phyloP scores from a whole-genome alignment of 2,113 vertebrate species.

The Gadus chalcogrammus region DNA sequence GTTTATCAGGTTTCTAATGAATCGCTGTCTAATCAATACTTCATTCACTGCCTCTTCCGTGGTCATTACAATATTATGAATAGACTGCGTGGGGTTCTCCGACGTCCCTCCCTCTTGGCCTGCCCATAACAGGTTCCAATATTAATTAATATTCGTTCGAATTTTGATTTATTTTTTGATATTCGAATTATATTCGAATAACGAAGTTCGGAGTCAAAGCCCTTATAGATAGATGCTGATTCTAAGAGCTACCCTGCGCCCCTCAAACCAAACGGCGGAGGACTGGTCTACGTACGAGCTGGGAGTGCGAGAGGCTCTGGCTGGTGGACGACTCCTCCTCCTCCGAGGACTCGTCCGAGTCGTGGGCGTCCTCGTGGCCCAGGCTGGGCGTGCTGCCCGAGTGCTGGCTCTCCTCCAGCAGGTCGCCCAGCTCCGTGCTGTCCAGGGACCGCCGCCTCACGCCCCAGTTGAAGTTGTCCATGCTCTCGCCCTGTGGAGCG shows the following conservation, averaged over 20 bases:
- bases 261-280: not conserved
- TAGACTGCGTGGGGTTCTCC: no score
- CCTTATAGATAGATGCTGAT: constrained; percentile 74
- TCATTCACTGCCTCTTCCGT: no score
- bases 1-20: no score
- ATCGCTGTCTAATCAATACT: no score
- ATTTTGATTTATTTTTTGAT: no score
- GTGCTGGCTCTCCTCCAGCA: constrained; percentile 92
- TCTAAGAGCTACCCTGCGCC: not conserved
- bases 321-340: constrained; percentile 93
- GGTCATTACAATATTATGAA: no score
- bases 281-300: constrained; percentile 77
- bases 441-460: constrained; percentile 95
- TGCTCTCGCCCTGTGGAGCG: constrained; percentile 83
- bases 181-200: no score
- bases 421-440: constrained; percentile 92
- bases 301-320: constrained; percentile 90
- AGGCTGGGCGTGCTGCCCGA: constrained; percentile 91
- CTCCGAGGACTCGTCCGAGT: constrained; percentile 94
- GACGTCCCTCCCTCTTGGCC: no score
- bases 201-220: no score
- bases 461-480: constrained; percentile 99
- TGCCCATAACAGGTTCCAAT: no score
- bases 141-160: no score
- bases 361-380: constrained; percentile 84